Evolutionary conservation across 2,797 vertebrate genomes (phyloP).

Genomic region (Urocyon cinereoargenteus): DNA sequence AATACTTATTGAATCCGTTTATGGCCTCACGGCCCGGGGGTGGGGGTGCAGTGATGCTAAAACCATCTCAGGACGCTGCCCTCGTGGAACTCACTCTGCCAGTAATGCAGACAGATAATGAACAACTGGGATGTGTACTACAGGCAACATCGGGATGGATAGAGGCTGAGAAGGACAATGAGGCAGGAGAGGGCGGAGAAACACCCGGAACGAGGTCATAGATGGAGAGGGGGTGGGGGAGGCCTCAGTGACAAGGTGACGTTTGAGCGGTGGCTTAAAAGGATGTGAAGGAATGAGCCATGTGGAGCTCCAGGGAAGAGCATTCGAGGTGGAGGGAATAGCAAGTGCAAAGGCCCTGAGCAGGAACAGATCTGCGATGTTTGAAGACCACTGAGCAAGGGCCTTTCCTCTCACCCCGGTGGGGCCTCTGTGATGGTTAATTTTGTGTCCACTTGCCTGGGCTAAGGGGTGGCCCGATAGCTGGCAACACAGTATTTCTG

Average conservation of each 20-base stretch:
- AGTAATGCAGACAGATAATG: fast-evolving
- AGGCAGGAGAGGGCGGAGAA: neutral
- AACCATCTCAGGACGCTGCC: fast-evolving
- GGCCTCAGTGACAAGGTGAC: neutral
- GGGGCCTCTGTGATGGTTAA: neutral
- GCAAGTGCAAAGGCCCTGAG: neutral
- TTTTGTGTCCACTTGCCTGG: neutral
- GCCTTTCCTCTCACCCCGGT: neutral
- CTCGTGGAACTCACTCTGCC: neutral
- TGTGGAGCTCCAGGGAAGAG: neutral
- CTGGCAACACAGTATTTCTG: neutral
- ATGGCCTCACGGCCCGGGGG: neutral
- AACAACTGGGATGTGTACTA: fast-evolving
- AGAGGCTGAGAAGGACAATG: neutral
- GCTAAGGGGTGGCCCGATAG: neutral
- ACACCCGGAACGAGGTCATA: neutral
- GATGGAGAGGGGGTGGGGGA: fast-evolving
- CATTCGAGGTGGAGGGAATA: neutral
- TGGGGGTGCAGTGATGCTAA: neutral
- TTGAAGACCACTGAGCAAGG: neutral
- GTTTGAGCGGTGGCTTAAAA: neutral
- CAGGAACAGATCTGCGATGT: neutral
- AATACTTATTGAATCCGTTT: too few species aligned
- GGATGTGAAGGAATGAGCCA: neutral
- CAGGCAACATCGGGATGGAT: neutral